Evolutionary conservation across 2,113 vertebrate genomes (phyloP), one percentile per base, ranked within the genome.

Genomic region (Nyctereutes procyonoides): DNA sequence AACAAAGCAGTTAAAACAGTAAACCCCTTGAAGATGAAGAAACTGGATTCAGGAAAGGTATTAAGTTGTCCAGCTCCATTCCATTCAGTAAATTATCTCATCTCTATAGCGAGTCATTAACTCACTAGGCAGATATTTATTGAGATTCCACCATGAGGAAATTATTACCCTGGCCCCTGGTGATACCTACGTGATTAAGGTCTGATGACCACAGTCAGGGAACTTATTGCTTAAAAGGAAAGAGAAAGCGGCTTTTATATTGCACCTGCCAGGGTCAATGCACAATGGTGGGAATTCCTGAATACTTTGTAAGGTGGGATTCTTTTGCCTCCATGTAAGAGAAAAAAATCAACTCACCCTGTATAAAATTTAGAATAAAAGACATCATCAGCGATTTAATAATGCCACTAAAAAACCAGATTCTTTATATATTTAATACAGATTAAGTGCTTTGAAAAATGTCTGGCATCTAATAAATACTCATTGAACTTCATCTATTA

Each of bases 1-100:
- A 90, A 65, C 84, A 96, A 88, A 90, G 28, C 53, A 71, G 43
- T 96, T 96, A 71, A 87, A 96, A 97, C 13, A 91, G 73, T 74
- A 90, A 93, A 58, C 30, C 15, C 63, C 26, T 67, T 65, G 48
- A 95, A 97, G 87, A 82, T 60, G 55, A 88, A 95, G 73, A 88
- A 93, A 89, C 19, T 9, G 35, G 73, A 56, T 90, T 92, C 74
- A 62, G 63, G 38, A 84, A 88, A 87, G 43, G 58, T 76, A 92
- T 73, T 92, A 88, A 95, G 69, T 60, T 95, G 60, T 69, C 69
- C 35, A 38, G 67, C 7, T 60, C 28, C 81, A 92, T 96, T 63
- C 63, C 48, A 22, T 95, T 94, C n/a, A 85, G 87, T 95, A 88
- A 95, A 82, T 95, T 90, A 73, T 94, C 92, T 89, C 63, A 48